A percentile compares a stretch with the other conserved stretches of the same genome.
Evolutionary conservation across 2,113 vertebrate species (phyloP).

Genomic region (Protobothrops flavoviridis): DNA sequence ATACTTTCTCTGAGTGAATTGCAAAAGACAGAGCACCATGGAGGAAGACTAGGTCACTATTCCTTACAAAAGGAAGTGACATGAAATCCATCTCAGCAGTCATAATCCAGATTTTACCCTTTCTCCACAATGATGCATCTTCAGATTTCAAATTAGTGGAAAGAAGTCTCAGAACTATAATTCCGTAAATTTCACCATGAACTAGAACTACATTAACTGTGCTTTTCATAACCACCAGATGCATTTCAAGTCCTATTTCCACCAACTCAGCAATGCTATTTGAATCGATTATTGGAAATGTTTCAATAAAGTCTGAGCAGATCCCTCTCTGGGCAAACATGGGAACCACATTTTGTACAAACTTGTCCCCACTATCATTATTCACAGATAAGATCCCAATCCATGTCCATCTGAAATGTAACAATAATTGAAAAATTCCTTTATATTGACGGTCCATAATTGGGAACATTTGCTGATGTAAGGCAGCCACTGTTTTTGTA

Average conservation of each 20-base stretch:
- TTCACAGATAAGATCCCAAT: slow-evolving; percentile 2
- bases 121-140: not conserved
- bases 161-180: not conserved
- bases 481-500: not conserved
- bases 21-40: slow-evolving; percentile 12
- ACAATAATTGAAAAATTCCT: slow-evolving; percentile 1
- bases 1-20: not conserved
- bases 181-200: not conserved
- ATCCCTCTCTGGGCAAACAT: not conserved
- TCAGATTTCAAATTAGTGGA: not conserved
- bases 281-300: not conserved
- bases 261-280: not conserved
- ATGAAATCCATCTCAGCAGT: not conserved
- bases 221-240: not conserved
- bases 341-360: not conserved
- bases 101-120: not conserved
- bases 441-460: not conserved
- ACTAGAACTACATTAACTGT: not conserved
- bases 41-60: not conserved
- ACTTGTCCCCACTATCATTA: not conserved
- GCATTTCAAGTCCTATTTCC: not conserved
- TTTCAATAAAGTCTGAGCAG: not conserved
- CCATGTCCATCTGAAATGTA: slow-evolving; percentile 32
- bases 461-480: not conserved
- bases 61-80: fast-evolving